Percentiles rank a stretch among this genome's conserved stretches.
These are phyloP conservation scores for Brachionus asplanchnoidis DNA, from an alignment of 1,140 invertebrate species.

Conservation along the genomic window DNA sequence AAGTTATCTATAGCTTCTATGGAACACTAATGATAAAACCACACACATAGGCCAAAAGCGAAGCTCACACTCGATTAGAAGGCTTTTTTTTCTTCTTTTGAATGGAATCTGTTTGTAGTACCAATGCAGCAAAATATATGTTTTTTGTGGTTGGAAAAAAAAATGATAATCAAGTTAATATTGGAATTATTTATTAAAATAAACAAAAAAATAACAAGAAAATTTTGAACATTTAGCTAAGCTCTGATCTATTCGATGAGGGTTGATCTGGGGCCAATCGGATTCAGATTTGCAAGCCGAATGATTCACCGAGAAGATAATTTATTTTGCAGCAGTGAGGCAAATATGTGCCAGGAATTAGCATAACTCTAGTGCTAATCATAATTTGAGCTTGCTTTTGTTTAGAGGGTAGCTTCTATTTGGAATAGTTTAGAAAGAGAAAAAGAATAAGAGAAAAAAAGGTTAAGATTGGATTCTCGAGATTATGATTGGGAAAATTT, in stretches of 20 bases:
- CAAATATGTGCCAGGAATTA: neutral
- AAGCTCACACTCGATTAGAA: neutral
- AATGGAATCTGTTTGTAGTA: neutral
- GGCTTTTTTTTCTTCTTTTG: neutral
- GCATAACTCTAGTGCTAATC: slow-evolving; percentile 2
- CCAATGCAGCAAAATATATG: slow-evolving; percentile 3
- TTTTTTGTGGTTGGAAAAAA: neutral
- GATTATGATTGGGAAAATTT: neutral
- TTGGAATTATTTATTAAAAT: neutral
- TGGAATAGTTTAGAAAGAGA: neutral
- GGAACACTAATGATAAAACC: neutral
- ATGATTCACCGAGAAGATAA: slow-evolving; percentile 23
- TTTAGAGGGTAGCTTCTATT: neutral
- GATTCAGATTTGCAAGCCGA: neutral
- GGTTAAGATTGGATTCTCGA: neutral
- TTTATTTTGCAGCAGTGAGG: slow-evolving; percentile 13
- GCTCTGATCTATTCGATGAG: neutral
- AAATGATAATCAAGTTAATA: slow-evolving; percentile 29
- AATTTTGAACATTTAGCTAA: neutral
- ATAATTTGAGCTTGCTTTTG: neutral
- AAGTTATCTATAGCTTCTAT: neutral
- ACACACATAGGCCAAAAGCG: neutral
- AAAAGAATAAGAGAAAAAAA: neutral
- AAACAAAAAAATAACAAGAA: no score
- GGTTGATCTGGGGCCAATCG: neutral